Evolutionary conservation across 2,797 vertebrate genomes (phyloP), one percentile per base, ranked within the genome.

Genomic region (Gobionotothen gibberifrons): DNA sequence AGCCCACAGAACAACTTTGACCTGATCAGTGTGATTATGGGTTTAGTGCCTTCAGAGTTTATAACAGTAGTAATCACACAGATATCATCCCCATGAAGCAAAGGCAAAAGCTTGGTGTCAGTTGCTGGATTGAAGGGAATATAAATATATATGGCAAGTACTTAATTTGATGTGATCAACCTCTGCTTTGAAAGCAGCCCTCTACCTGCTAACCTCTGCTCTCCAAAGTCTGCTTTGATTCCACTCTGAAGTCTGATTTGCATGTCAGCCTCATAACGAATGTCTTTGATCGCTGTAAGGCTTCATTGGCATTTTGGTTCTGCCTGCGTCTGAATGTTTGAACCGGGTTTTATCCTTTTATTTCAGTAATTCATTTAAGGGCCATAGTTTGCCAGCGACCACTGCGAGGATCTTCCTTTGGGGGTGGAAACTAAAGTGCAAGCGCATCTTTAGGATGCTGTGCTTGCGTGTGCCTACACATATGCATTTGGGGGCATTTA

Each of bases 301-400:
- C 64, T 49, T 61, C 72, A 56, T 15, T 72, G 74, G 70, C 72
- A 39, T 82, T 87, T 82, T 73, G 43, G 14, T 73, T 67, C 46
- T 46, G 54, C 44, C 68, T 56, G 72, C 22, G 10, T 69, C 49
- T 55, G 58, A 73, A 71, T 9, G 9, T 70, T 61, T 82, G 69
- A 63, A 69, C 67, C 29, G 16, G 75, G 64, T 77, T 61, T 69
- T 26, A 83, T 81, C 54, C 47, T 19, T 81, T 87, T 73, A 85
- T 86, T 84, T 77, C 71, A 69, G 73, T 85, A 84, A 90, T 89
- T 84, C 77, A 72, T 86, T 72, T 71, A 81, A 86, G 53, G 29
- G 75, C 44, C 61, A 40, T 57, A 21, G 72, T 84, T 76, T 72
- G 55, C 71, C 69, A 74, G 64, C 36, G 9, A 76, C 60, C 61